Conservation (phyloP, 1,140 invertebrate genomes). For the Papilio polyxenes region DNA sequence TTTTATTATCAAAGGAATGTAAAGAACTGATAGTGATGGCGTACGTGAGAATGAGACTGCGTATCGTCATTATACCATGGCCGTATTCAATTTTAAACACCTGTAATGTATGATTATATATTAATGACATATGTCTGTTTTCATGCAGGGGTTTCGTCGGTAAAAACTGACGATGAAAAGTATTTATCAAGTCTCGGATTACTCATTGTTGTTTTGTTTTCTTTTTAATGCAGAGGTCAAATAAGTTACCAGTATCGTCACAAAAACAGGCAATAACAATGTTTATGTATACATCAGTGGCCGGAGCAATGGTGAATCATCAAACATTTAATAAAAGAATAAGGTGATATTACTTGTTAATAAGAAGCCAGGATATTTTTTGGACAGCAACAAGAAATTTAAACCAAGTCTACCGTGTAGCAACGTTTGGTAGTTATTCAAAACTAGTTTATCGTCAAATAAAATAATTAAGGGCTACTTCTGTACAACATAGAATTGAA, state of each 20-base stretch:
- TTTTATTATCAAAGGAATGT: constrained; percentile 11
- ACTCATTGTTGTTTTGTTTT: background rate
- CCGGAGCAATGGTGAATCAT: background rate
- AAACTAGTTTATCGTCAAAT: too few relatives aligned
- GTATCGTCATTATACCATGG: background rate
- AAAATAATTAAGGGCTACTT: too few relatives aligned
- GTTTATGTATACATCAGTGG: background rate
- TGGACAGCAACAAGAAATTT: background rate
- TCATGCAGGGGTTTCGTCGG: background rate
- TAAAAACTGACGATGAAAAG: background rate
- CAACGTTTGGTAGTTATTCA: too few relatives aligned
- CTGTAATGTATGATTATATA: too few relatives aligned
- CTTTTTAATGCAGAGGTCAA: background rate
- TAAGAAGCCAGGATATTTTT: background rate
- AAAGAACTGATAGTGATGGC: background rate
- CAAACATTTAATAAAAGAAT: background rate
- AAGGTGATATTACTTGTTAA: background rate
- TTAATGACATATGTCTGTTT: background rate
- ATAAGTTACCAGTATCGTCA: background rate
- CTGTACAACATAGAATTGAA: background rate
- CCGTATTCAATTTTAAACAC: too few relatives aligned
- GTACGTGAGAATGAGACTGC: background rate
- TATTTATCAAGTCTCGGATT: background rate
- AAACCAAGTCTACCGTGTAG: too few relatives aligned
- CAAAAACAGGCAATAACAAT: background rate